These are phyloP conservation scores for Eupithecia inturbata DNA, from an alignment of 2,888 invertebrate species.

Conservation along the genomic window DNA sequence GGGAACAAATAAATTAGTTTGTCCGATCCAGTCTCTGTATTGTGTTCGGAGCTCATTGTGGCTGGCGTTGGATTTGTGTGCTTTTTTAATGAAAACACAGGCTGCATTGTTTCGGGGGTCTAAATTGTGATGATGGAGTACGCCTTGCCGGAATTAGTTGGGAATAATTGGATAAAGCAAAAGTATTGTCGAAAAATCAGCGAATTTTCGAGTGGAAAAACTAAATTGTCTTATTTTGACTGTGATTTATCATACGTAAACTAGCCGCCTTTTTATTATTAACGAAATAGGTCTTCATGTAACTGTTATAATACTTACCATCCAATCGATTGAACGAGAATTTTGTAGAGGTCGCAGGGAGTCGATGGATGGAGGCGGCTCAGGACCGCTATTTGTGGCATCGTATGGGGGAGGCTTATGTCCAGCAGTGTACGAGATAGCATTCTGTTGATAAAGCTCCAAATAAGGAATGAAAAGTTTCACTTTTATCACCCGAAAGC, in stretches of 20 bases:
- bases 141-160: constrained; percentile 24
- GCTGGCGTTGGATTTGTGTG: constrained; percentile 37
- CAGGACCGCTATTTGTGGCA: no score
- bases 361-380: no score
- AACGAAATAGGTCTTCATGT: no score
- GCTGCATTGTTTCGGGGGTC: constrained; percentile 39
- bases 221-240: neutral
- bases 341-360: no score
- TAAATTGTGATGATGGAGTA: constrained; percentile 34
- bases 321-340: no score
- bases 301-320: no score
- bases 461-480: no score
- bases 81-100: constrained; percentile 52
- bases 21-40: constrained; percentile 69
- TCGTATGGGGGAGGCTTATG: no score
- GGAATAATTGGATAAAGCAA: constrained; percentile 20
- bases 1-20: constrained; percentile 73
- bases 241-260: neutral
- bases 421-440: no score
- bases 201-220: neutral
- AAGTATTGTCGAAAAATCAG: neutral
- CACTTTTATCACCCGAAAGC: neutral
- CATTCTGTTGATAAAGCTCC: no score
- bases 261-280: no score
- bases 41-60: constrained; percentile 55